Percentiles rank a stretch among this genome's conserved stretches.
phyloP scores from a whole-genome alignment of 2,888 invertebrate species.

The Agrochola lychnidis region DNA sequence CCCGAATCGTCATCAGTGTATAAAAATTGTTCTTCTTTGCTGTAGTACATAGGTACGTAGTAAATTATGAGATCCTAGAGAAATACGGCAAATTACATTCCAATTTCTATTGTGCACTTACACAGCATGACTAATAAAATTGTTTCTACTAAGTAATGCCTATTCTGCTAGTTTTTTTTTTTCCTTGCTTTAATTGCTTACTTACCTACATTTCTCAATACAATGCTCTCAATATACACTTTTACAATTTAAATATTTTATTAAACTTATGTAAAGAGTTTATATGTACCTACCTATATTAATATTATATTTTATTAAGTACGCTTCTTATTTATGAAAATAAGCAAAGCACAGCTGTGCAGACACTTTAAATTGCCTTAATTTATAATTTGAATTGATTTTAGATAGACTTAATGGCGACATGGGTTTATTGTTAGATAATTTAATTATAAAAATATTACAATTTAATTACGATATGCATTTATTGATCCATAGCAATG shows the following conservation, averaged over 20 bases:
- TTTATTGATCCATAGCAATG: conserved; percentile 42
- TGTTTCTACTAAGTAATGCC: neutral
- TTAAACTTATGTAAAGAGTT: neutral
- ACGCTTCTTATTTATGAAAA: conserved; percentile 3
- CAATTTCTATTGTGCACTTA: conserved; percentile 6
- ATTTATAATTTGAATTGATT: conserved; percentile 1
- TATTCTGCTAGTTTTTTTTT: neutral
- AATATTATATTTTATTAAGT: neutral
- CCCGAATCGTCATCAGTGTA: neutral
- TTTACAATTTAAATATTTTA: neutral
- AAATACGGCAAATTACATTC: neutral
- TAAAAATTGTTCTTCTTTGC: neutral
- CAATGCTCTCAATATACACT: no score
- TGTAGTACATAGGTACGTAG: neutral
- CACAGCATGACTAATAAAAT: neutral
- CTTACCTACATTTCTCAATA: no score
- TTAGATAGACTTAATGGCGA: conserved; percentile 30
- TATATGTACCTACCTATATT: neutral
- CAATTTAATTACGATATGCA: conserved; percentile 36
- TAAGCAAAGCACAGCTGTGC: conserved; percentile 22
- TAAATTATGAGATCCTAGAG: neutral
- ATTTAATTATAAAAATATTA: neutral
- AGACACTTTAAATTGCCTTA: conserved; percentile 35
- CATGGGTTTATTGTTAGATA: conserved; percentile 39
- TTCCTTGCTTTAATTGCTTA: no score